These are phyloP conservation scores for Caiman crocodilus DNA, from an alignment of 2,797 vertebrate genomes.

Conservation along the genomic window DNA sequence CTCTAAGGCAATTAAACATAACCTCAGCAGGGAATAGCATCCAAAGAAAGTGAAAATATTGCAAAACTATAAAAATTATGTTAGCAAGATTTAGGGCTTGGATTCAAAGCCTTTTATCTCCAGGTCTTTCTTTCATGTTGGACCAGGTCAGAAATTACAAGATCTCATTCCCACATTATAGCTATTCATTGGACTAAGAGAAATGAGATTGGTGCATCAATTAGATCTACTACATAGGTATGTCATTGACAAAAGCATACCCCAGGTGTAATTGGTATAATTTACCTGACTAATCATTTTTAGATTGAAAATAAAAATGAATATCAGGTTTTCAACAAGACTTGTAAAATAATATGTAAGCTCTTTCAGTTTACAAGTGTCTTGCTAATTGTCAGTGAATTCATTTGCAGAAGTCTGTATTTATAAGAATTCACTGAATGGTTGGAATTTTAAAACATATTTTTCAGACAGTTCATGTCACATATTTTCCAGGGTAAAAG, in stretches of 20 bases:
- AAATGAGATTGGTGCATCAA: not conserved
- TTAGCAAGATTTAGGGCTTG: not conserved
- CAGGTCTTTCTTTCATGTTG: not conserved
- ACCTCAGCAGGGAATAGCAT: constrained; percentile 33
- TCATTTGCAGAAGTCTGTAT: not conserved
- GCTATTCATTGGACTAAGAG: not conserved
- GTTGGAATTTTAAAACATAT: not conserved
- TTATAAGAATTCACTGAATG: not conserved
- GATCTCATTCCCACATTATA: not conserved
- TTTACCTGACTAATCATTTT: too few relatives aligned
- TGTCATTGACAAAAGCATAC: not conserved
- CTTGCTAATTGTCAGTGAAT: not conserved
- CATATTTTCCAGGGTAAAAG: not conserved
- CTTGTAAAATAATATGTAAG: not conserved
- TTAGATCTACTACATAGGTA: accelerated
- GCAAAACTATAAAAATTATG: not conserved
- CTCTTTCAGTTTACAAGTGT: not conserved
- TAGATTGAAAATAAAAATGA: not conserved
- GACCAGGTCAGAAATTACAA: not conserved
- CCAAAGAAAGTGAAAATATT: constrained; percentile 33
- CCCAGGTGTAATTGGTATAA: not conserved
- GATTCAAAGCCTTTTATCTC: not conserved
- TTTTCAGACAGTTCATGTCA: not conserved
- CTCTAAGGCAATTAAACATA: not conserved
- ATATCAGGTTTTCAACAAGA: not conserved